These are phyloP conservation scores for Conus ventricosus DNA, from an alignment of 1,140 invertebrate genomes.

Conservation along the genomic window DNA sequence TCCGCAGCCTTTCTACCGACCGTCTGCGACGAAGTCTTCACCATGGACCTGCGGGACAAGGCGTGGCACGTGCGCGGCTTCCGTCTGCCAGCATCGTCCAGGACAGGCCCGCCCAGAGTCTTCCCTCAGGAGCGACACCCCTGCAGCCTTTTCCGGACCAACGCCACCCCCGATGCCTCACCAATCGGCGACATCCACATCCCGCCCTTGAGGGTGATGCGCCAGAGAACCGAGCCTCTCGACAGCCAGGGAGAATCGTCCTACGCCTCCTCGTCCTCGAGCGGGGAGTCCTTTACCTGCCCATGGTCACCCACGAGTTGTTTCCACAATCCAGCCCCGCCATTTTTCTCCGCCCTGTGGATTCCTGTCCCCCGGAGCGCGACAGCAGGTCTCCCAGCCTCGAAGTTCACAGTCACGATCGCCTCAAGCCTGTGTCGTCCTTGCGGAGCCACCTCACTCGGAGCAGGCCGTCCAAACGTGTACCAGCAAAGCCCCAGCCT, in stretches of 20 bases:
- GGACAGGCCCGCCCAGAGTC: background rate
- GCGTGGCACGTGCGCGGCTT: background rate
- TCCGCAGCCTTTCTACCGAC: background rate
- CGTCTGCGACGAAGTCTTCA: slow-evolving; percentile 1
- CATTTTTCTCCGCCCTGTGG: background rate
- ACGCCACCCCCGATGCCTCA: too few relatives aligned
- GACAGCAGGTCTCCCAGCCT: background rate
- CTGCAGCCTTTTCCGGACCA: background rate
- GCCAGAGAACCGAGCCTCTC: background rate
- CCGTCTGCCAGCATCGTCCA: background rate
- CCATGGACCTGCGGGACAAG: background rate
- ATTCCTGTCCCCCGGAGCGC: background rate
- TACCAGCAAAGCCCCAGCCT: background rate
- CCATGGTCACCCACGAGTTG: background rate
- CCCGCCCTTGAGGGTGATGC: background rate
- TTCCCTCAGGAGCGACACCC: slow-evolving; percentile 13
- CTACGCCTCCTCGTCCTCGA: slow-evolving; percentile 20
- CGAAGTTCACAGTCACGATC: background rate
- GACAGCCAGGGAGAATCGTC: background rate
- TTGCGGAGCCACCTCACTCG: background rate
- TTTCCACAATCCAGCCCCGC: background rate
- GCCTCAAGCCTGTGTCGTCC: background rate
- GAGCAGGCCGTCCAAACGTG: background rate
- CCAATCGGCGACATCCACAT: background rate
- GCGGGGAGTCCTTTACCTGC: background rate